Evolutionary conservation across 1,140 invertebrate genomes (phyloP).

Genomic region (Micrasema longulum): DNA sequence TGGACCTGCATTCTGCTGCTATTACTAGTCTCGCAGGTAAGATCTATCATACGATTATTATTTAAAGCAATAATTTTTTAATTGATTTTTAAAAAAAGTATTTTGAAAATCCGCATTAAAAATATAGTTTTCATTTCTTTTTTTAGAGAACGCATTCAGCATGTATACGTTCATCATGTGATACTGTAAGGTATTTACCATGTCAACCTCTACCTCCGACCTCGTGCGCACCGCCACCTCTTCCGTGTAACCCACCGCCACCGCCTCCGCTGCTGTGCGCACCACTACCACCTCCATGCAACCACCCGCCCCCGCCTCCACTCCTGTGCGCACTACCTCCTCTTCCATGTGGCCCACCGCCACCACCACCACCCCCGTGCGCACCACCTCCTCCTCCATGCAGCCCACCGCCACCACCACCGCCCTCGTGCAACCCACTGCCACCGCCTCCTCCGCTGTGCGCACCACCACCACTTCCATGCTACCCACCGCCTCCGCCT

Average conservation of each 20-base stretch:
- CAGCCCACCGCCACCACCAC: constrained; percentile 11
- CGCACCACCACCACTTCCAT: neutral
- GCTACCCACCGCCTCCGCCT: neutral
- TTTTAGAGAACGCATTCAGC: constrained; percentile 3
- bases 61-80: too few relatives aligned
- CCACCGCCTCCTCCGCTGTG: neutral
- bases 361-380: neutral
- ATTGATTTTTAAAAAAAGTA: too few relatives aligned
- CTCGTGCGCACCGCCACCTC: too few relatives aligned
- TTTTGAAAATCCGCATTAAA: too few relatives aligned
- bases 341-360: neutral
- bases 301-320: neutral
- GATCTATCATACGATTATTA: too few relatives aligned
- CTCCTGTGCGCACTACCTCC: constrained; percentile 1
- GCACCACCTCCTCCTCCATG: constrained; percentile 10
- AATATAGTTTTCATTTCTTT: neutral
- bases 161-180: neutral
- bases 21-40: neutral
- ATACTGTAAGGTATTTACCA: too few relatives aligned
- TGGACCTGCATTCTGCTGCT: neutral
- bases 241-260: neutral
- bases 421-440: neutral
- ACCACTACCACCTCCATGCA: neutral
- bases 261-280: too few relatives aligned
- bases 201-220: too few relatives aligned